phyloP scores from a whole-genome alignment of 1,140 invertebrate species.

The Drosophila ohnishii region DNA sequence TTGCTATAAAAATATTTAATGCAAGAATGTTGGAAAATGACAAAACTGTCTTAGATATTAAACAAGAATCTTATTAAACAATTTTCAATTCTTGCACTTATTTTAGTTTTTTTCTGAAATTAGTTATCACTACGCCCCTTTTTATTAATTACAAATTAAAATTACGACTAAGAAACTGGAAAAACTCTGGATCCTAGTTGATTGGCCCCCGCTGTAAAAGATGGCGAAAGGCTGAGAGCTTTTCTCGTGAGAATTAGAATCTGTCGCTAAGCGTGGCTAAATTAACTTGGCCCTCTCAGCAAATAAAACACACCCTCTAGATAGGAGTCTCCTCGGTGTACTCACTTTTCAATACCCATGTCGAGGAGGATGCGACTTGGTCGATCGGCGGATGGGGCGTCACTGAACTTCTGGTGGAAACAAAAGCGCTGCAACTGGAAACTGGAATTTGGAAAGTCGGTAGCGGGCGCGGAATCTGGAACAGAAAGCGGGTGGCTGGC shows the following conservation, averaged over 20 bases:
- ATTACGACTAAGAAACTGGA: background rate
- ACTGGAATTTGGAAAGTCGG: slow-evolving; percentile 26
- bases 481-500: slow-evolving; percentile 30
- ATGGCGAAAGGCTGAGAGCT: slow-evolving; percentile 10
- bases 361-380: slow-evolving; percentile 48
- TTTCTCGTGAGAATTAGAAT: slow-evolving; percentile 1
- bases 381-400: slow-evolving; percentile 51
- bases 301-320: slow-evolving; percentile 14
- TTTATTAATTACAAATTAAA: background rate
- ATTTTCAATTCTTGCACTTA: too few relatives aligned
- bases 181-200: background rate
- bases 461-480: slow-evolving; percentile 33
- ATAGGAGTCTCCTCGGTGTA: slow-evolving; percentile 8
- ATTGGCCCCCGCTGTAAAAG: slow-evolving; percentile 6
- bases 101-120: too few relatives aligned
- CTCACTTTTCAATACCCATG: slow-evolving; percentile 73
- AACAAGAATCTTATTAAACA: too few relatives aligned
- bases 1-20: background rate
- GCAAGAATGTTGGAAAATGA: background rate
- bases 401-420: slow-evolving; percentile 48
- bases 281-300: slow-evolving; percentile 8
- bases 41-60: background rate
- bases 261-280: slow-evolving; percentile 11
- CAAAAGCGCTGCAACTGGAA: slow-evolving; percentile 34
- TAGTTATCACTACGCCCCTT: background rate